Conservation (phyloP, 2,113 vertebrate species). For the Proteles cristata region DNA sequence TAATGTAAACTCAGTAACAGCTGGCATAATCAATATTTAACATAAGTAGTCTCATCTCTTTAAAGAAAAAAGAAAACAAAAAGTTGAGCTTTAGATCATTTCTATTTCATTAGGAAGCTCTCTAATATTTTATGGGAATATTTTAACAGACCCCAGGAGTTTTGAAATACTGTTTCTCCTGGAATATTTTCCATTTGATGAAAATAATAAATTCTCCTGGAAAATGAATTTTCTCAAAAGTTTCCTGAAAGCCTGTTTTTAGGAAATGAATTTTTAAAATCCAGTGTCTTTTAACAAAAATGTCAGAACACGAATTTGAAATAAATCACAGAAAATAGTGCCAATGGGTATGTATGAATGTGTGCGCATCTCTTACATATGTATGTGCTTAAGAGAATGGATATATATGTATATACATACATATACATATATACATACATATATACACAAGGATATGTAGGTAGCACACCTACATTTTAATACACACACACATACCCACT, state of each 20-base stretch:
- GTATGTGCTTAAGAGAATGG: constrained; percentile 62
- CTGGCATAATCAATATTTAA: constrained; percentile 85
- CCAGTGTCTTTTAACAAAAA: constrained; percentile 89
- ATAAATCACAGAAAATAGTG: constrained; percentile 77
- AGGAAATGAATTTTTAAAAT: constrained; percentile 81
- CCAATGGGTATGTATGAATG: constrained; percentile 68
- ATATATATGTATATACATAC: constrained; percentile 68
- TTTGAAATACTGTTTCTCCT: constrained; percentile 72
- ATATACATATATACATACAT: constrained; percentile 53
- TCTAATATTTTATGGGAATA: constrained; percentile 78
- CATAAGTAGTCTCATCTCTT: constrained; percentile 86
- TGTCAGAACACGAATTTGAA: constrained; percentile 83
- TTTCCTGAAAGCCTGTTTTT: constrained; percentile 82
- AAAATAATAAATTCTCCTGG: constrained; percentile 80
- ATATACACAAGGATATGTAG: constrained; percentile 69
- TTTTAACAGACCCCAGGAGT: constrained; percentile 77
- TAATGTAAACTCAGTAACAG: constrained; percentile 87
- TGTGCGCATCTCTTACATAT: constrained; percentile 60
- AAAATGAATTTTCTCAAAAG: constrained; percentile 81
- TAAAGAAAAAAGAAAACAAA: constrained; percentile 71
- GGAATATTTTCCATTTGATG: constrained; percentile 76
- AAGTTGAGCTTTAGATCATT: constrained; percentile 72
- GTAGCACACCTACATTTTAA: constrained; percentile 74
- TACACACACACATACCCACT: constrained; percentile 78
- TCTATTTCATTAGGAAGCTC: constrained; percentile 79